These are phyloP conservation scores for Melanotaenia trifasciata DNA, from an alignment of 2,797 vertebrate species.

Conservation along the genomic window DNA sequence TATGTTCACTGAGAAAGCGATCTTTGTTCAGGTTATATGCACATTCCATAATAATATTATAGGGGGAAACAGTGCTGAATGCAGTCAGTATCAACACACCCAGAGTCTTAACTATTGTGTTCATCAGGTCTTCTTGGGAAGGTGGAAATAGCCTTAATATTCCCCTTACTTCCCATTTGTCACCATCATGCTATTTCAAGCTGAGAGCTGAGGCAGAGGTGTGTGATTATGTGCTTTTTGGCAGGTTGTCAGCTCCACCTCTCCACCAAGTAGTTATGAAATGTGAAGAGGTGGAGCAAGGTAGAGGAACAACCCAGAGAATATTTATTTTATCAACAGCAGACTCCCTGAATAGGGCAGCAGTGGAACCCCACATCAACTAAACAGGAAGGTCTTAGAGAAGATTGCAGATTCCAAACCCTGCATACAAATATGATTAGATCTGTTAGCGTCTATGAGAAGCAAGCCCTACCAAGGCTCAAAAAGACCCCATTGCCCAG, in stretches of 20 bases:
- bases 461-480: not conserved
- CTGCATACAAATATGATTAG: not conserved
- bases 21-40: not conserved
- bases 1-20: not conserved
- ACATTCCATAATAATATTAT: not conserved
- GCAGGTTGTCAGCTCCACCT: not conserved
- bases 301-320: not conserved
- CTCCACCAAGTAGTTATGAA: not conserved
- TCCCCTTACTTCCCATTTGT: not conserved
- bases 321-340: not conserved
- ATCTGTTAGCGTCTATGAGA: not conserved
- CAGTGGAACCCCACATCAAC: not conserved
- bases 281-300: not conserved
- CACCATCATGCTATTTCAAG: not conserved
- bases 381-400: not conserved
- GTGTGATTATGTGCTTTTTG: not conserved
- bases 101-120: not conserved
- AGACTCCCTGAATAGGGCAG: not conserved
- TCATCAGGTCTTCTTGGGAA: not conserved
- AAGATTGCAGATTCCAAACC: not conserved
- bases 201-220: not conserved
- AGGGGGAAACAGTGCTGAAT: not conserved
- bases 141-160: not conserved
- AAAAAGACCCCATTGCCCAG: not conserved
- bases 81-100: not conserved